Base-by-base conservation (phyloP, 2,797 vertebrate species). In the Hippopotamyrus pictus region DNA sequence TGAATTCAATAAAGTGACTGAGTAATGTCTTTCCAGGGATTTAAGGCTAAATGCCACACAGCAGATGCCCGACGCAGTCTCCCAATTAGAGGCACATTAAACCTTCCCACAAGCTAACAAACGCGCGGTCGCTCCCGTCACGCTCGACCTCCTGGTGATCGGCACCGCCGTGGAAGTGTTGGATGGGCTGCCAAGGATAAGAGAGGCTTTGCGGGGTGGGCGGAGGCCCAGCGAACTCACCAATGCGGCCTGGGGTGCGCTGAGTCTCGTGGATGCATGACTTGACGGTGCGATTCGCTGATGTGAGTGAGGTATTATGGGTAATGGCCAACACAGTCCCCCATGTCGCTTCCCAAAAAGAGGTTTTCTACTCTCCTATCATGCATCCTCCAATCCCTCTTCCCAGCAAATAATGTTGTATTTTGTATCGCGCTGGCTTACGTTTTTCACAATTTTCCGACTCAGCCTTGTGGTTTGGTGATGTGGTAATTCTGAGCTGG, bases 1-100 rank as follows among this genome's bases (percentile, higher is more conserved):
- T 62, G 57, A 88, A 88, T 88, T 88, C 86, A 88, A 88, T 88
- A 62, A 88, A 88, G 86, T n/a, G 57, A 88, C 86, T 62, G 37
- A 88, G 86, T 87, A 59, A 87, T 62, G 86, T 88, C 86, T 88
- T 88, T 57, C 57, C 57, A 22, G 57, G 86, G 86, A 88, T 88
- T 88, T 88, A 65, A 88, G 86, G 33, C 86, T 88, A 57, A 88
- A 88, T 44, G 54, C 86, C 57, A 48, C 57, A 5, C 17, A 65
- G 37, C 57, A 65, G 57, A 88, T 62, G 86, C 86, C 48, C 57
- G 1, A 88, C 33, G 41, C 54, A 37, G 11, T 11, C 50, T 65
- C 86, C 33, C 86, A 88, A 88, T 88, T 88, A 88, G 59, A 65
- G 57, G 37, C 86, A 65, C 86, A 88, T 88, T 88, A 88, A 88